Base-by-base conservation (phyloP, 1,140 invertebrate species). In the Babylonia areolata region DNA sequence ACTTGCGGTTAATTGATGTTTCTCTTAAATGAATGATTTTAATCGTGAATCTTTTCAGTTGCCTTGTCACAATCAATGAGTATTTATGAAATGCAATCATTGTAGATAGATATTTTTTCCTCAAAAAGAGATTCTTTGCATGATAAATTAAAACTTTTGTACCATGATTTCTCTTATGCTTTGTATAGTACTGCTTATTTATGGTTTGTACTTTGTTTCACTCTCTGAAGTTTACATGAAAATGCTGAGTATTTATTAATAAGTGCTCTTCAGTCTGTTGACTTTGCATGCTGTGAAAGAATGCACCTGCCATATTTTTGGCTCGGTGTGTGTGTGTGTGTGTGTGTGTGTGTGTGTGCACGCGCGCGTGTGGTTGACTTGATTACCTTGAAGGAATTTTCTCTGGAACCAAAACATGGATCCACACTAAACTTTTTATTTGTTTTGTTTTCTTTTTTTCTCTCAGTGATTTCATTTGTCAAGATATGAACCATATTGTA, bases 121-220 rank as follows among this genome's bases (percentile, higher is more conserved):
- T 23, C 28, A 64, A 64, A 64, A 28, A 23, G 28, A n/a, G 58
- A 64, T 64, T 64, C 15, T 64, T 28, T 64, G 58, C 9, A 64
- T 64, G 15, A 64, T n/a, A 20, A 23, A 23, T 64, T 5, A 23
- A 64, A 23, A 64, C 20, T 64, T 64, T 64, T 64, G 5, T n/a
- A 64, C 58, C 6, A 23, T 6, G 28, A 64, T 23, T 23, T 64
- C 5, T 23, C 17, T 64, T 12, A 64, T 23, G 58, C 58, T 64
- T 64, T 64, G 58, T 64, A 64, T n/a, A 23, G 58, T 64, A 64
- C 28, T 64, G 58, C 58, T 64, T 64, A 64, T 64, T 64, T 64
- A 64, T 64, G 58, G 58, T 64, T 64, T 64, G 58, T 64, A 64
- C 12, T 0, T 64, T 64, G 5, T 64, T 23, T 12, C 58, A 64